Base-by-base conservation (phyloP, 2,888 invertebrate species). In the Aspidapion aeneum region DNA sequence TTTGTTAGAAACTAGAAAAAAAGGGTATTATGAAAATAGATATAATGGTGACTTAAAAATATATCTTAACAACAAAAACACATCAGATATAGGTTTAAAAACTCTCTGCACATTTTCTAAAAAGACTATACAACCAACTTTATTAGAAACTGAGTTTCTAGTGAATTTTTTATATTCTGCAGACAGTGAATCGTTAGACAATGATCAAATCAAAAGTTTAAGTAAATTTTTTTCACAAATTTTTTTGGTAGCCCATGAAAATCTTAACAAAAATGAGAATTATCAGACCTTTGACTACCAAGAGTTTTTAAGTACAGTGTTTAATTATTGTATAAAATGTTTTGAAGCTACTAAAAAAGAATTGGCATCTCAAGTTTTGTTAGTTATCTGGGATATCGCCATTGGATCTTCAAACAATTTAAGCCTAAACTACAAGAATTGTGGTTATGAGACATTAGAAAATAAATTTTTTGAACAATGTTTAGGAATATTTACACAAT, bases 291-390 rank as follows among this genome's bases (percentile, higher is more conserved):
- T 56, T 49, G 48, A 61, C 48, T 70, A 70, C 60, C n/a, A 35
- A 12, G 17, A 64, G n/a, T 69, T 69, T 67, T 60, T 73, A 5
- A 35, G 60, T 19, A 57, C 54, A 20, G 59, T 73, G n/a, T 71
- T 63, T 35, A 51, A 57, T 51, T 72, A 64, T 58, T 69, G 68
- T 61, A 57, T 49, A 18, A 49, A 21, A 5, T 58, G 66, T 52
- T 65, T 72, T 18, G 50, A 60, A 50, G 64, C 62, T 2, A 69
- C 65, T 18, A 66, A 62, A 61, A 70, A 57, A 58, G 69, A 71
- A 64, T 63, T 72, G 51, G 69, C 68, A 21, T 68, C 69, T 1
- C 72, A 72, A 67, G 59, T 74, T 57, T 64, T 73, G 20, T 55
- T 63, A 22, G 60, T 70, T 57, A 21, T 74, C 57, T 70, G 69